Percentiles rank a stretch among this genome's conserved stretches.
phyloP scores from a whole-genome alignment of 2,113 vertebrate species.

The Dicentrarchus labrax region DNA sequence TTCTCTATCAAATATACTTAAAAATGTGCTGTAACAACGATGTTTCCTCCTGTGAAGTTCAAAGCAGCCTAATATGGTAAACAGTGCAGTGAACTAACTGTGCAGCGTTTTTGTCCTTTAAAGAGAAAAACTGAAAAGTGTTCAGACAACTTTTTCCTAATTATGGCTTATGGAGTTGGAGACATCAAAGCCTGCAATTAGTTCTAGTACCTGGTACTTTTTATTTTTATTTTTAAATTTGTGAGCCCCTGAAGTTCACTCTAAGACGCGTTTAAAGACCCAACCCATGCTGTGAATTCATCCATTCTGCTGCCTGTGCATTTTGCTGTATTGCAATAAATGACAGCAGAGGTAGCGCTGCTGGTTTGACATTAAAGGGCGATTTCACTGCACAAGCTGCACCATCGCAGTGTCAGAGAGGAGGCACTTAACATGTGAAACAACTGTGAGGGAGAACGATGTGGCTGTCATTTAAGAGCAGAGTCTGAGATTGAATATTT shows the following conservation, averaged over 20 bases:
- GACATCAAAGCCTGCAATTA: conserved; percentile 27
- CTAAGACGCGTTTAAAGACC: neutral
- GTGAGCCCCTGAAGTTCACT: neutral
- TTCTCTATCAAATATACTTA: neutral
- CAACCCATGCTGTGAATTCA: neutral
- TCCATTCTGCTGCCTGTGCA: neutral
- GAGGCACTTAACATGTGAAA: neutral
- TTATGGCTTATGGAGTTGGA: neutral
- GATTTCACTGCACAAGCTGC: conserved; percentile 2
- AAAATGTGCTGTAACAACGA: neutral
- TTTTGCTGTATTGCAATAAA: neutral
- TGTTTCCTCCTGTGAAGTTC: neutral
- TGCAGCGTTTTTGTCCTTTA: neutral
- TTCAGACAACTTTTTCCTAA: neutral
- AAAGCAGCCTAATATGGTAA: neutral
- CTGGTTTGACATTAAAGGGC: neutral
- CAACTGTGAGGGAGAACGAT: neutral
- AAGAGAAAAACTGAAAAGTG: neutral
- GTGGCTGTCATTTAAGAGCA: conserved; percentile 13
- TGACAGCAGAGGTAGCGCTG: too few species aligned
- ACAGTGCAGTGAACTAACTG: neutral
- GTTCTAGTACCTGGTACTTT: neutral
- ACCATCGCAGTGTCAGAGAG: neutral
- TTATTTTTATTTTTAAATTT: neutral
- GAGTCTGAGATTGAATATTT: neutral